These are phyloP conservation scores for Ditula angustiorana DNA, from an alignment of 2,888 invertebrate species.

Conservation along the genomic window DNA sequence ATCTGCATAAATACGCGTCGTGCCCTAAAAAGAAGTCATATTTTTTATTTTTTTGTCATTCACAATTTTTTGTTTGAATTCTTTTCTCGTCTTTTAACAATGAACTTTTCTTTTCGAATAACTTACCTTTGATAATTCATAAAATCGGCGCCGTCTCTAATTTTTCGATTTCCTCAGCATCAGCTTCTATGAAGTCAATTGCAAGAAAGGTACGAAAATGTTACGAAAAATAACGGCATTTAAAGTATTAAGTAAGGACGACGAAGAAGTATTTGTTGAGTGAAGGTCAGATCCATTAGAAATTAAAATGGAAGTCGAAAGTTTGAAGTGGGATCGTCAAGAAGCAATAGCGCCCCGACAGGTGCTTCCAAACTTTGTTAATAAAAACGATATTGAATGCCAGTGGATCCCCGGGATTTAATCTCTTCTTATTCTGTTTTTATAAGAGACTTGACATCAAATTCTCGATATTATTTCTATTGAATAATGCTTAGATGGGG, in stretches of 20 bases:
- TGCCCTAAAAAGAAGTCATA: slow-evolving; percentile 17
- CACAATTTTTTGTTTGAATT: slow-evolving; percentile 17
- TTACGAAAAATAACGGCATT: slow-evolving; percentile 20
- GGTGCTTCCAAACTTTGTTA: slow-evolving; percentile 60
- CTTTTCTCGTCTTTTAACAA: slow-evolving; percentile 27
- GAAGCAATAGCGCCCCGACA: slow-evolving; percentile 51
- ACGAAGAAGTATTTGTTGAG: slow-evolving; percentile 24
- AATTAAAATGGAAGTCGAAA: slow-evolving; percentile 55
- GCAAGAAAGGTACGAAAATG: slow-evolving; percentile 9
- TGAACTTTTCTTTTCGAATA: slow-evolving; percentile 25
- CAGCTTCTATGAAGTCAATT: slow-evolving; percentile 20
- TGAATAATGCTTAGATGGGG: background rate
- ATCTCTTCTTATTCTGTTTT: slow-evolving; percentile 42
- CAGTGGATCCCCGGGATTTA: slow-evolving; percentile 46
- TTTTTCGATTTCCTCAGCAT: slow-evolving; percentile 6
- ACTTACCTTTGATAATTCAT: slow-evolving; percentile 34
- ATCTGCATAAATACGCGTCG: slow-evolving; percentile 23
- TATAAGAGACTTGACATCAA: slow-evolving; percentile 42
- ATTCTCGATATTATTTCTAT: slow-evolving; percentile 22
- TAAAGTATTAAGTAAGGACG: slow-evolving; percentile 27
- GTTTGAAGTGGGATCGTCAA: slow-evolving; percentile 51
- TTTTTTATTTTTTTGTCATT: slow-evolving; percentile 25
- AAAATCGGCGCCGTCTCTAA: slow-evolving; percentile 6
- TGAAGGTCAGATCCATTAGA: slow-evolving; percentile 45
- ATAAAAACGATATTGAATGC: slow-evolving; percentile 60